Base-by-base conservation (phyloP, 35 echinoderm and acorn worm genomes). In the Ophiothrix spiculata region DNA sequence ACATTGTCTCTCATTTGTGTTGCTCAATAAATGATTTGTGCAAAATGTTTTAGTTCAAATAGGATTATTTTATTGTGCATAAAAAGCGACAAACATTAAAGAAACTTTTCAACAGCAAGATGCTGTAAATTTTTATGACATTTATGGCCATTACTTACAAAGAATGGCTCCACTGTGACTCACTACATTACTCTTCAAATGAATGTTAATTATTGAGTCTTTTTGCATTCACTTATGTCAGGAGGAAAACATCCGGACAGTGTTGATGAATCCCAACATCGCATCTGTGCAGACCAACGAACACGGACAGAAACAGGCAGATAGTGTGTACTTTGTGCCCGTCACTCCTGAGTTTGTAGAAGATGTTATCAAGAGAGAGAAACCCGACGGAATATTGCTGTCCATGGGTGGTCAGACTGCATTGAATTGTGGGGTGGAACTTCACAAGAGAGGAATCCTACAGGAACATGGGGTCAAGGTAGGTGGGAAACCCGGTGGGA, bases 341-440 rank as follows among this genome's bases (percentile, higher is more conserved):
- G 87, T 99, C 73, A 99, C 96, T 28, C 92, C 96, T 37, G 96
- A 99, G 41, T 99, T 94, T 90, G 96, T 99, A 1, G 87, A 85
- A 0, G 96, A 99, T 60, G 96, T 99, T 39, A 99, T 99, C 74
- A 87, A 94, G 79, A 39, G 89, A 32, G 96, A 99, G 80, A 91
- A 92, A 64, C 96, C 96, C 1, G 96, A 99, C 56, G 96, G 96
- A 6, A 99, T 99, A 41, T 77, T 99, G 56, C 86, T 99, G 1
- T 99, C 96, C 34, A 99, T 99, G 96, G 96, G 96, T 56, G 96
- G 96, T 17, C 96, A 99, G 87, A 99, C 96, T 0, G 96, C 96
- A 0, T 79, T 99, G 40, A 99, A 99, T 56, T 99, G 96, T 90
- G 96, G 96, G 36, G 96, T 99, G 39, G 96, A 94, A 40, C 90